Percentiles rank a stretch among this genome's conserved stretches.
Evolutionary conservation across 1,140 invertebrate species (phyloP).

Genomic region (Tetramorium parvispinum): DNA sequence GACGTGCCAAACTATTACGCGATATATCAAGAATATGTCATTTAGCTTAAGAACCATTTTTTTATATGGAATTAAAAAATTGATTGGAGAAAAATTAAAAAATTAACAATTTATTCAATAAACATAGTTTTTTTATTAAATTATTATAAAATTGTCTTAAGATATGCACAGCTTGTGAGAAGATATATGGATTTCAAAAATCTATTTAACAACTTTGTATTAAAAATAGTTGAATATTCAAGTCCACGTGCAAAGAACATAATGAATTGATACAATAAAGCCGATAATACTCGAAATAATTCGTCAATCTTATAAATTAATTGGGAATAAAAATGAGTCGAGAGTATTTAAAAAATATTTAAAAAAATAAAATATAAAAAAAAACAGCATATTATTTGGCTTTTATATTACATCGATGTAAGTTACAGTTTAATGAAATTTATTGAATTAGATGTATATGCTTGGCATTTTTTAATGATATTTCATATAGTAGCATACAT

Average conservation of each 20-base stretch:
- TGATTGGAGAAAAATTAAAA: neutral
- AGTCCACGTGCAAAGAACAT: neutral
- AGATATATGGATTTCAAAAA: neutral
- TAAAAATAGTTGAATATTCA: neutral
- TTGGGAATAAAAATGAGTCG: neutral
- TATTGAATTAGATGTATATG: neutral
- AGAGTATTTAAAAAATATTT: neutral
- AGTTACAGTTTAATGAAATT: neutral
- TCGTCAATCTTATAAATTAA: neutral
- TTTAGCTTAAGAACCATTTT: neutral
- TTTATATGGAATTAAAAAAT: neutral
- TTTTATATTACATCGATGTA: neutral
- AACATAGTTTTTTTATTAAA: neutral
- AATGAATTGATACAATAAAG: neutral
- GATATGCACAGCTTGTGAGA: neutral
- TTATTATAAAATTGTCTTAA: neutral
- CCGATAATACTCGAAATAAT: neutral
- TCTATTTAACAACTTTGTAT: neutral
- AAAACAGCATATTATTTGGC: neutral
- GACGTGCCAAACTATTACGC: neutral
- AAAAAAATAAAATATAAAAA: no score
- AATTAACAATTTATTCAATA: neutral
- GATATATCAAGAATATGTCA: neutral
- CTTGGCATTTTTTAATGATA: neutral
- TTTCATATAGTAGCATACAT: neutral